Base-by-base conservation (phyloP, 2,888 invertebrate genomes). In the Drosophila borborema region DNA sequence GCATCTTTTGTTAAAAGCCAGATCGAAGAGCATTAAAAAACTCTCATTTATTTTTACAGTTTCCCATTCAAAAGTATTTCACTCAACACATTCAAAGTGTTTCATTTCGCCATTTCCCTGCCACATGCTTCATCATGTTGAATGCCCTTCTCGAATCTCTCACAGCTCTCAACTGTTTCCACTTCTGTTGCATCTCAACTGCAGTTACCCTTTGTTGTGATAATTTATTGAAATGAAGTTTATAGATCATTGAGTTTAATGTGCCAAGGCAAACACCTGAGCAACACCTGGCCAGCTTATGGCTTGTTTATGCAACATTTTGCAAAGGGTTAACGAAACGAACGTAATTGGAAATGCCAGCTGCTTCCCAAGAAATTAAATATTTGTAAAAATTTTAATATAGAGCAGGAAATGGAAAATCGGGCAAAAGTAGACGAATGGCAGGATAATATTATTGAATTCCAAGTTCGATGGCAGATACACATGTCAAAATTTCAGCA, bases 151-250 rank as follows among this genome's bases (percentile, higher is more conserved):
- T 46, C 34, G 23, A 18, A 23, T 23, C 40, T 23, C 23, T 48
- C 38, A 12, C 9, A 9, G 12, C 45, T 56, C 43, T 40, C 18
- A 9, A 28, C 46, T 63, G 8, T 28, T n/a, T 3, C 10, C 38
- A 23, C 38, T 28, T 46, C 34, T 51, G 60, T 14, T 54, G 18
- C 23, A 51, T 60, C 68, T 67, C 59, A 64, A 54, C 70, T 67
- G 69, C 58, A 41, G 18, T 46, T 46, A 18, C 65, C 62, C 74
- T 82, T 86, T 73, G 72, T 71, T 88, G 81, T 73, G 71, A 68
- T 72, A 66, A 81, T 88, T 88, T 86, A 84, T 78, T 81, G 78
- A 83, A 88, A 86, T 86, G 79, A 72, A 82, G 60, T 78, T 82
- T 83, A 71, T 82, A 74, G 78, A 82, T 72, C 69, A 63, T 75